A percentile compares a stretch with the other conserved stretches of the same genome.
These are phyloP conservation scores for Amiota minor DNA, from an alignment of 2,888 invertebrate species.

Conservation along the genomic window DNA sequence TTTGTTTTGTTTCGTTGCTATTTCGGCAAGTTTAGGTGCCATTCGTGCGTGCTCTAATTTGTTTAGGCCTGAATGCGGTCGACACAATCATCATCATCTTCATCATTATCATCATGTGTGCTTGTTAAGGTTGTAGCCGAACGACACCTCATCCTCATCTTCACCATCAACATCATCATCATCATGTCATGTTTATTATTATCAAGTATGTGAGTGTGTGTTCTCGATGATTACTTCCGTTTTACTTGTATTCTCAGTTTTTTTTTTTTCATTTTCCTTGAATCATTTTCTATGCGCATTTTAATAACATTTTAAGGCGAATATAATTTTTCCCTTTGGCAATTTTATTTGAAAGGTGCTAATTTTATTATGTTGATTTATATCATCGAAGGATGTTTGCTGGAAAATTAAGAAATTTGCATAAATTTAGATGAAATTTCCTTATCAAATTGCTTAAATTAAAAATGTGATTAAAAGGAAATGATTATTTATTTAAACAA, in stretches of 20 bases:
- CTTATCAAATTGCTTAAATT: too few relatives aligned
- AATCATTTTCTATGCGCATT: conserved; percentile 36
- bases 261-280: conserved; percentile 25
- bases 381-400: too few relatives aligned
- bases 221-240: conserved; percentile 35
- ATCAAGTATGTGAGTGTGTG: background rate
- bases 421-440: conserved; percentile 40
- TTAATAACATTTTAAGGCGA: conserved; percentile 60
- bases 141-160: background rate
- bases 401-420: conserved; percentile 53
- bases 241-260: conserved; percentile 45
- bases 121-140: background rate
- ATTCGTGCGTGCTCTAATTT: conserved; percentile 63
- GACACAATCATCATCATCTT: background rate
- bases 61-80: conserved; percentile 39
- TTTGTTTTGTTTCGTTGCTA: conserved; percentile 37
- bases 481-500: too few relatives aligned
- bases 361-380: conserved; percentile 47
- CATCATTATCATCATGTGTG: background rate
- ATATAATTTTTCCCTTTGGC: conserved; percentile 49
- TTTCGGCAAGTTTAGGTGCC: conserved; percentile 25
- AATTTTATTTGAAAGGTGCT: conserved; percentile 41
- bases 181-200: background rate
- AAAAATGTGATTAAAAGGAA: too few relatives aligned
- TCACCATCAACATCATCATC: background rate